Conservation (phyloP, 2,888 invertebrate genomes). For the Lordiphosa andalusiaca region DNA sequence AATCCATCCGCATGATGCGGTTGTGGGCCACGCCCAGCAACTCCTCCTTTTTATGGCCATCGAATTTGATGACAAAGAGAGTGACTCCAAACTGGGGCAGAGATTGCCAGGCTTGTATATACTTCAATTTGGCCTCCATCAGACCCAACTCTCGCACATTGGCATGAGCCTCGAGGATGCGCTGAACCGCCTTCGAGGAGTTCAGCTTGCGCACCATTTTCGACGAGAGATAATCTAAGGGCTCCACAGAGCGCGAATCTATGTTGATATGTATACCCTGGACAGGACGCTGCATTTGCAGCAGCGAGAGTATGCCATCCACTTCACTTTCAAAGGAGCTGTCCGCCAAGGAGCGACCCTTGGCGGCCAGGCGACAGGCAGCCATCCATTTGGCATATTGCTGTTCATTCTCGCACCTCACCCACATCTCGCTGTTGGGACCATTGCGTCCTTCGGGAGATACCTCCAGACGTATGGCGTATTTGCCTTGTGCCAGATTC, state of each 20-base stretch:
- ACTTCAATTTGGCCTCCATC: conserved; percentile 97
- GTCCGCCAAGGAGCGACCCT: conserved; percentile 98
- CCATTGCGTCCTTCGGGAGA: conserved; percentile 96
- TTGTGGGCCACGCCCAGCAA: conserved; percentile 96
- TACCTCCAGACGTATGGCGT: conserved; percentile 96
- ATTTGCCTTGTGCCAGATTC: conserved; percentile 94
- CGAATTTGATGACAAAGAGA: conserved; percentile 96
- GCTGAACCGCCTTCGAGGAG: conserved; percentile 91
- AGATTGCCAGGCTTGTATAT: conserved; percentile 99
- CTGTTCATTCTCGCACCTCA: conserved; percentile 95
- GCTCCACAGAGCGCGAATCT: conserved; percentile 87
- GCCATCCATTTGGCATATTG: conserved; percentile 99
- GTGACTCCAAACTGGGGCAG: conserved; percentile 97
- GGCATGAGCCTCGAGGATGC: conserved; percentile 97
- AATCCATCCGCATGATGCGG: conserved; percentile 96
- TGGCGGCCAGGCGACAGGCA: conserved; percentile 95
- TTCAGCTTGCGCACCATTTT: conserved; percentile 90
- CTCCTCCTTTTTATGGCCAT: conserved; percentile 92
- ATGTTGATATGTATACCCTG: conserved; percentile 87
- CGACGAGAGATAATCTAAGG: conserved; percentile 94
- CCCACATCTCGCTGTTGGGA: conserved; percentile 98
- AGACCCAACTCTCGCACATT: conserved; percentile 95
- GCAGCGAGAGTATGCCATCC: conserved; percentile 90
- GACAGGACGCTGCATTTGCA: conserved; percentile 93
- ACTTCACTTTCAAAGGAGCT: conserved; percentile 96